phyloP scores from a whole-genome alignment of 2,888 invertebrate genomes.

The Dysmachus trigonus region DNA sequence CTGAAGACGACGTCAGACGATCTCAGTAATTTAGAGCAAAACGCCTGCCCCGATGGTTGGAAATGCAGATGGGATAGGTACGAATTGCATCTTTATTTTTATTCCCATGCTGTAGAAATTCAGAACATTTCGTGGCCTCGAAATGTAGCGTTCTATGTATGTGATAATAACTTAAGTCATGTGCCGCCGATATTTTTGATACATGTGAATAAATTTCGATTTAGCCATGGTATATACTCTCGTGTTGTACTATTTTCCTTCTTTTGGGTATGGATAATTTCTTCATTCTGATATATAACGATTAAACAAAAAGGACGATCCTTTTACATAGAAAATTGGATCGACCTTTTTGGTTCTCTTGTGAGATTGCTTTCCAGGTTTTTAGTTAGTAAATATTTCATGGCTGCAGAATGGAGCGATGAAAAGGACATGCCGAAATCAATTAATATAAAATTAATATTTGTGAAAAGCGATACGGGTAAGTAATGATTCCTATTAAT shows the following conservation, averaged over 20 bases:
- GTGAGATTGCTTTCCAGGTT: conserved; percentile 37
- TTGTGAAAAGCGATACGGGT: conserved; percentile 7
- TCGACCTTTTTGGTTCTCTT: conserved; percentile 19
- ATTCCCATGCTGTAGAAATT: conserved; percentile 30
- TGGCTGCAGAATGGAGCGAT: conserved; percentile 1
- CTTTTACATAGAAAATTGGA: not conserved
- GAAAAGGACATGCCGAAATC: not conserved
- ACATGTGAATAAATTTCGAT: conserved; percentile 33
- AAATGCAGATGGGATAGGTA: conserved; percentile 80
- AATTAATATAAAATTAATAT: conserved; percentile 28
- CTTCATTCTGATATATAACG: not conserved
- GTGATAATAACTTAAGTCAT: conserved; percentile 20
- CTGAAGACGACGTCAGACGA: conserved; percentile 70
- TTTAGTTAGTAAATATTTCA: conserved; percentile 29
- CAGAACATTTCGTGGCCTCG: conserved; percentile 10
- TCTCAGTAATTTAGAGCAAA: conserved; percentile 71
- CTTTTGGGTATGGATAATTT: conserved; percentile 6
- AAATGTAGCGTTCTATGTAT: conserved; percentile 2
- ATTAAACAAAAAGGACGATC: conserved; percentile 1
- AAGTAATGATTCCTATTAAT: conserved; percentile 30
- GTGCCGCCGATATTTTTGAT: conserved; percentile 24
- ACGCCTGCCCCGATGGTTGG: conserved; percentile 75
- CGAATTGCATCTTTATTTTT: conserved; percentile 55
- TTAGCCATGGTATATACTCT: conserved; percentile 16
- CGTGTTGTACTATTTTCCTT: conserved; percentile 34